A percentile compares a stretch with the other conserved stretches of the same genome.
Evolutionary conservation across 2,888 invertebrate species (phyloP).

Genomic region (Drosophila flavopinicola): DNA sequence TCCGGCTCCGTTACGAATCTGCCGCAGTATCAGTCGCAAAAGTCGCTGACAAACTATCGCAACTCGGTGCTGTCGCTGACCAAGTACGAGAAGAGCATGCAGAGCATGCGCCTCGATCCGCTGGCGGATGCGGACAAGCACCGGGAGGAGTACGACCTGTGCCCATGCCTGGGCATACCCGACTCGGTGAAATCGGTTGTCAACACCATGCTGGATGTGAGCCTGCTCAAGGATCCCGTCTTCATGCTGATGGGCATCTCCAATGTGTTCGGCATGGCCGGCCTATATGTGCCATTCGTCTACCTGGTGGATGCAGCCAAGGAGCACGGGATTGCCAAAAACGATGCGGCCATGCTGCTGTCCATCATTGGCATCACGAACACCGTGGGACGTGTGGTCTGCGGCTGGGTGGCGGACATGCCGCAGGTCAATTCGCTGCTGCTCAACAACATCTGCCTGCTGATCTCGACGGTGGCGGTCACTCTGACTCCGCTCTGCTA

Average conservation of each 20-base stretch:
- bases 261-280: slow-evolving; percentile 98
- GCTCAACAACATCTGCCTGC: slow-evolving; percentile 96
- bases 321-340: slow-evolving; percentile 88
- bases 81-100: slow-evolving; percentile 87
- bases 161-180: slow-evolving; percentile 91
- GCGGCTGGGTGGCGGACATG: slow-evolving; percentile 96
- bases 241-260: slow-evolving; percentile 96
- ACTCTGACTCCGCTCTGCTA: slow-evolving; percentile 93
- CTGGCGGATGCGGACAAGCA: slow-evolving; percentile 84
- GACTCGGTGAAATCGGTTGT: slow-evolving; percentile 93
- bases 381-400: slow-evolving; percentile 94
- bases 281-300: slow-evolving; percentile 98
- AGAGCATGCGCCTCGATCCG: slow-evolving; percentile 86
- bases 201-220: slow-evolving; percentile 95
- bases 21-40: slow-evolving; percentile 96
- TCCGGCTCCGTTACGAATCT: slow-evolving; percentile 97
- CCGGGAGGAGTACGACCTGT: slow-evolving; percentile 89
- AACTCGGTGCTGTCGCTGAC: slow-evolving; percentile 96
- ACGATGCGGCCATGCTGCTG: slow-evolving; percentile 86
- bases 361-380: slow-evolving; percentile 94
- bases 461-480: slow-evolving; percentile 94
- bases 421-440: slow-evolving; percentile 95
- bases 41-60: slow-evolving; percentile 94
- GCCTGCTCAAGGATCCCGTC: slow-evolving; percentile 93
- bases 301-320: slow-evolving; percentile 94